These are phyloP conservation scores for Palythoa grandiflora DNA, from an alignment of 92 coral and sea anemone species.

Conservation along the genomic window DNA sequence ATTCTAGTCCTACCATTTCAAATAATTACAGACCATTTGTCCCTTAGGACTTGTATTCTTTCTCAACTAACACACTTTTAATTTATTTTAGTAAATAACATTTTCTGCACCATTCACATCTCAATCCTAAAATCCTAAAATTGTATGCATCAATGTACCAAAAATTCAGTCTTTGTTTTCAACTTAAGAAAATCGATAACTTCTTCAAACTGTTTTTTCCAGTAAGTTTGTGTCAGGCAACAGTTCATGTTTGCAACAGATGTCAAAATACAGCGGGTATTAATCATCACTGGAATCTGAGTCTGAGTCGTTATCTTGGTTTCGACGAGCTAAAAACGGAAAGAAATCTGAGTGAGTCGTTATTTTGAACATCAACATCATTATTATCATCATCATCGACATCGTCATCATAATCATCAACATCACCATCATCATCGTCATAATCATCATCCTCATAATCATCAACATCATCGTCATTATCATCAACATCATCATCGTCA, in stretches of 20 bases:
- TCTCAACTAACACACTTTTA: background rate
- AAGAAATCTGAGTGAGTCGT: background rate
- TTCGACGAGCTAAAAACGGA: slow-evolving; percentile 35
- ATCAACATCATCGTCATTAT: too few relatives aligned
- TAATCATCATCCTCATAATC: too few relatives aligned
- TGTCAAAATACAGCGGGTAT: background rate
- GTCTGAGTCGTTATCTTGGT: slow-evolving; percentile 27
- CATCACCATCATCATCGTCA: too few relatives aligned
- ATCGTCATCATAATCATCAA: too few relatives aligned
- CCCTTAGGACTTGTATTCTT: background rate
- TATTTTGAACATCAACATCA: background rate
- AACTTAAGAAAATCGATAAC: background rate
- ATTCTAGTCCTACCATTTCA: background rate
- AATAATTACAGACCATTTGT: background rate
- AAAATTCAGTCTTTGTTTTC: background rate
- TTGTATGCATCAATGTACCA: background rate
- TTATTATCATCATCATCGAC: background rate
- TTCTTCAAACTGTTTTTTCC: background rate
- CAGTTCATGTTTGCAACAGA: background rate
- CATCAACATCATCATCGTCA: too few relatives aligned
- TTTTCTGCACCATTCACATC: background rate
- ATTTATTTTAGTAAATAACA: background rate
- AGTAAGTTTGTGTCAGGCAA: background rate
- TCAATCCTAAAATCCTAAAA: background rate
- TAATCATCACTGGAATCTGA: slow-evolving; percentile 41